Base-by-base conservation (phyloP, 1,140 invertebrate species). In the Camponotus floridanus region DNA sequence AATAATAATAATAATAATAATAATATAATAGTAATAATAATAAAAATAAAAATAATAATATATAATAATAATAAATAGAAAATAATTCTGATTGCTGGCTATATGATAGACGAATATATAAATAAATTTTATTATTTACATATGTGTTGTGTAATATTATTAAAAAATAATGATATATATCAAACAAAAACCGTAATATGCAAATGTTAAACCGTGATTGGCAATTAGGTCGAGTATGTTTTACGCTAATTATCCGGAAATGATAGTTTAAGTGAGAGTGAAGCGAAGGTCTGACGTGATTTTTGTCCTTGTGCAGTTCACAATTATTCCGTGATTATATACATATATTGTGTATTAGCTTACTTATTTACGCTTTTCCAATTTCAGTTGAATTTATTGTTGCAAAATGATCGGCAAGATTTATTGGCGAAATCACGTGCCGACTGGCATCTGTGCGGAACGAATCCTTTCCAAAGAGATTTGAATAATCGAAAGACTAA, bases 111-210 rank as follows among this genome's bases (percentile, higher is more conserved):
- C 42, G 3, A 81, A 73, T 15, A 51, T 51, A 51, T 59, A 81
- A 45, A 61, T 61, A 64, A 13, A 33, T 39, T 55, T 51, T 81
- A 70, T 71, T 31, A 73, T 83, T 42, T 81, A 81, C 15, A 71
- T 8, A n/a, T 45, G 11, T 33, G n/a, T n/a, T n/a, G n/a, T 51
- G 48, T 55, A 21, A 8, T 67, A 45, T 62, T 21, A 64, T 76
- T 64, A 39, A 4, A 6, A 39, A 64, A 74, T 74, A n/a, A 21
- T 79, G 3, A 51, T 79, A 13, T 51, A 51, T 51, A 65, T 51
- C 26, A 1, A 45, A 42, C 11, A 1, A 45, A 42, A 5, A 11
- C 5, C 0, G 36, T 15, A n/a, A 39, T 26, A 11, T 18, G 36
- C 13, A 39, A 26, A 7, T 9, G 2, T 83, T 48, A 33, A 74